Base-by-base conservation (phyloP, 2,113 vertebrate genomes). In the Mixornis gularis region DNA sequence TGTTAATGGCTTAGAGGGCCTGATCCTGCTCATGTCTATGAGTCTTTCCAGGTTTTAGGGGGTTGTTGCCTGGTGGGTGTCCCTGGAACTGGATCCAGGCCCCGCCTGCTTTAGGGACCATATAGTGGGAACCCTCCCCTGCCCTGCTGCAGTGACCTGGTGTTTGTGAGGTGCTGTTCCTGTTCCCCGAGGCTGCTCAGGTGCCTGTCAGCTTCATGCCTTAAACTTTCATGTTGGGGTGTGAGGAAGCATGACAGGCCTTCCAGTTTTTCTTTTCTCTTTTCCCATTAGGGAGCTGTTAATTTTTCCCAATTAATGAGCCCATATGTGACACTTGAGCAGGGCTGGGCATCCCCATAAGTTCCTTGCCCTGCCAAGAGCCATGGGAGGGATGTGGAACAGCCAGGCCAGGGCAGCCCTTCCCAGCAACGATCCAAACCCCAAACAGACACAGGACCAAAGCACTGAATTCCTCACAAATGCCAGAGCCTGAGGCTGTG, bases 21-120 rank as follows among this genome's bases (percentile, higher is more conserved):
- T 49, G 38, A 64, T 76, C 58, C 63, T 76, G 12, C 22, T 41
- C 14, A n/a, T 43, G 40, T 13, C 65, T 1, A 0, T 26, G 52
- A 71, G 24, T 16, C 44, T 60, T 27, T 22, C 20, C 49, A 34
- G 41, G 13, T 49, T 69, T n/a, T 9, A 6, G 51, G 38, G 26
- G 34, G 7, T 5, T 41, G 44, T 62, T 79, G 8, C 46, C 59
- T 38, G 36, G 27, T 36, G 18, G 38, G 27, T 64, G 41, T 69
- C 30, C 43, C 63, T 43, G 36, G 55, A 51, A 24, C 17, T 4
- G 9, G 26, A 21, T 14, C 71, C 29, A 24, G 40, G 5, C 20
- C 15, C 38, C 0, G 0, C 58, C 20, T 30, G 51, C 1, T 3
- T 14, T 5, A 6, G 65, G 71, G 64, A 6, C 62, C 0, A 0